Evolutionary conservation across 2,113 vertebrate species (phyloP).

Genomic region (Aspidoscelis tigris): DNA sequence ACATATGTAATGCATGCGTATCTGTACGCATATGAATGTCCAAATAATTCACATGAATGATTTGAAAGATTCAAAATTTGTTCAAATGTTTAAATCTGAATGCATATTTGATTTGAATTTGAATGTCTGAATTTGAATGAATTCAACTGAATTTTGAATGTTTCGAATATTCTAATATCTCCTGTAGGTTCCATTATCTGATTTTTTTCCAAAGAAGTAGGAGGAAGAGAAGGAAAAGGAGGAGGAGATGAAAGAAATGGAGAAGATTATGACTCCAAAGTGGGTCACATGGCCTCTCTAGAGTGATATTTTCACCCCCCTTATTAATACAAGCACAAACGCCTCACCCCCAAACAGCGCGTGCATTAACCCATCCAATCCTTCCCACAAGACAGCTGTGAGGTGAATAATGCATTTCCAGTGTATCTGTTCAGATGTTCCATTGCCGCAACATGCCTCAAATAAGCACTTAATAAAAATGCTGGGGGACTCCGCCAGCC

Average conservation of each 20-base stretch:
- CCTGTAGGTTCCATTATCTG: too few species aligned
- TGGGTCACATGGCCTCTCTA: slow-evolving; percentile 49
- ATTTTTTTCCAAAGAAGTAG: too few species aligned
- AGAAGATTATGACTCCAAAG: slow-evolving; percentile 53
- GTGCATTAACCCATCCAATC: slow-evolving; percentile 63
- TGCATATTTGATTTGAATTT: too few species aligned
- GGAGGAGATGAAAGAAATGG: slow-evolving; percentile 48
- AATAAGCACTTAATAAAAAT: slow-evolving; percentile 73
- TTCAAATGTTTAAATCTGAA: too few species aligned
- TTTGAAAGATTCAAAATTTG: too few species aligned
- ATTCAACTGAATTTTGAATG: too few species aligned
- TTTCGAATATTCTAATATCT: too few species aligned
- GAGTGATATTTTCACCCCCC: slow-evolving; percentile 45
- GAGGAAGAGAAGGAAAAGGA: neutral
- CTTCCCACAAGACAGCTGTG: slow-evolving; percentile 59
- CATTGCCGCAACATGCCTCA: slow-evolving; percentile 63
- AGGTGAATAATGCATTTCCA: slow-evolving; percentile 72
- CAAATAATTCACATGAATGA: too few species aligned
- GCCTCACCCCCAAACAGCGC: slow-evolving; percentile 60
- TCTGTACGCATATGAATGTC: too few species aligned
- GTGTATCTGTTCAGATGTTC: slow-evolving; percentile 45
- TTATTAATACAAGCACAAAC: slow-evolving; percentile 45
- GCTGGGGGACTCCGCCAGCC: slow-evolving; percentile 68
- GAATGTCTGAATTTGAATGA: too few species aligned
- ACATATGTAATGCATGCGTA: too few species aligned